phyloP scores from a whole-genome alignment of 2,113 vertebrate genomes.

The Melanerpes aurifrons region DNA sequence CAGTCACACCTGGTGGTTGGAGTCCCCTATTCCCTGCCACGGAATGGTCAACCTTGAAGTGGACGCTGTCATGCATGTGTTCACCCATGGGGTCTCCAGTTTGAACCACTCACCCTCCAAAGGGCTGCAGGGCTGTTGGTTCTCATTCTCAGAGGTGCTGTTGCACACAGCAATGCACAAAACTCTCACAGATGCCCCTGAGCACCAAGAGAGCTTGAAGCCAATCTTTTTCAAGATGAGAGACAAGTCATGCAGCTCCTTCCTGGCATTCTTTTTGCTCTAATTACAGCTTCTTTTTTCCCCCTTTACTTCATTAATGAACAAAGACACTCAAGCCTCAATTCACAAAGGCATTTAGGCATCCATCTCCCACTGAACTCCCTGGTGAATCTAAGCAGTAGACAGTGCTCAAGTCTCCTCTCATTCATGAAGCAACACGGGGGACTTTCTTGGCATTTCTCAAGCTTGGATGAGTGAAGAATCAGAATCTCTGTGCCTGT shows the following conservation, averaged over 20 bases:
- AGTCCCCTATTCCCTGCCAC: background rate
- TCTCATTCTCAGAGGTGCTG: background rate
- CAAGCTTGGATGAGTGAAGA: background rate
- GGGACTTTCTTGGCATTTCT: background rate
- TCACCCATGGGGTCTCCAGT: background rate
- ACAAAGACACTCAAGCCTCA: background rate
- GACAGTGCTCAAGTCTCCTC: background rate
- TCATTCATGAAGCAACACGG: background rate
- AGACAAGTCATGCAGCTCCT: conserved; percentile 25
- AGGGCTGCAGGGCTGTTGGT: background rate
- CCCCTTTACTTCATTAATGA: conserved; percentile 14
- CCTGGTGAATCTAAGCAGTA: background rate
- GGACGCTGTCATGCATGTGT: accelerated
- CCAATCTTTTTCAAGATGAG: background rate
- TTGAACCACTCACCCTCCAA: background rate
- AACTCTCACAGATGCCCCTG: background rate
- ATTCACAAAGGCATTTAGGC: conserved; percentile 49
- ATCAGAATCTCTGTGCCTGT: background rate
- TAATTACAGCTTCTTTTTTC: conserved; percentile 40
- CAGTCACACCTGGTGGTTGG: accelerated
- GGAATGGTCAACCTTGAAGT: background rate
- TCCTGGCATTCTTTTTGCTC: conserved; percentile 34
- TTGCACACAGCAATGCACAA: background rate
- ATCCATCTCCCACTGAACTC: background rate
- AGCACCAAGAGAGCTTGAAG: conserved; percentile 22